A percentile compares a stretch with the other conserved stretches of the same genome.
Evolutionary conservation across 2,797 vertebrate species (phyloP).

Genomic region (Acrossocheilus fasciatus): DNA sequence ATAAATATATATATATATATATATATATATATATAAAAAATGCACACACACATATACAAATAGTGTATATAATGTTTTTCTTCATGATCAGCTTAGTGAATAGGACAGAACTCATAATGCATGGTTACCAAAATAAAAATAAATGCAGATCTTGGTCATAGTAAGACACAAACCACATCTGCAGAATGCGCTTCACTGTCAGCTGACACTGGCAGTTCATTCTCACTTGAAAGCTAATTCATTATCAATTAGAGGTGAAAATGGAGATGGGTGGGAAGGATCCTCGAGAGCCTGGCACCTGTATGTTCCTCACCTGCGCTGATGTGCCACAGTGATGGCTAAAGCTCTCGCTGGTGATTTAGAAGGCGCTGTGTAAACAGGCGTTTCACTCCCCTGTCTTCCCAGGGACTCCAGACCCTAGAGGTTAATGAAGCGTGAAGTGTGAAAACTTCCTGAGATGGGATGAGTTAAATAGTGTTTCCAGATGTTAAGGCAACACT

Average conservation of each 20-base stretch:
- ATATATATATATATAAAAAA: no score
- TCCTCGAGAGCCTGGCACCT: slow-evolving; percentile 54
- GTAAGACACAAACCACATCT: slow-evolving; percentile 22
- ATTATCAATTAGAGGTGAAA: slow-evolving; percentile 67
- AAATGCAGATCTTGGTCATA: neutral
- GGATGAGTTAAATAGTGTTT: slow-evolving; percentile 90
- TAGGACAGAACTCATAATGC: neutral
- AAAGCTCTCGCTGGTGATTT: slow-evolving; percentile 75
- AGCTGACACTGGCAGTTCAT: slow-evolving; percentile 55
- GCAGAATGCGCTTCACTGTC: slow-evolving; percentile 25
- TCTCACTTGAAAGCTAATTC: slow-evolving; percentile 61
- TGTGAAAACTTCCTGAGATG: slow-evolving; percentile 96
- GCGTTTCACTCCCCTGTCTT: slow-evolving; percentile 79
- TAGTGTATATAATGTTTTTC: neutral
- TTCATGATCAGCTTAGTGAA: neutral
- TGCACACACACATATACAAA: no score
- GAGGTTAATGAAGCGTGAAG: slow-evolving; percentile 98
- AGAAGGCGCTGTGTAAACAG: slow-evolving; percentile 74
- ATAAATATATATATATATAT: no score
- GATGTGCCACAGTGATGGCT: slow-evolving; percentile 65
- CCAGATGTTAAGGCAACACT: slow-evolving; percentile 88
- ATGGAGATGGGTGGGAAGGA: slow-evolving; percentile 63
- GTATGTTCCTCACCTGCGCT: slow-evolving; percentile 54
- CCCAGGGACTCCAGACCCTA: slow-evolving; percentile 87
- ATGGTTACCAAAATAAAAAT: slow-evolving; percentile 3